Base-by-base conservation (phyloP, 1,140 invertebrate species). In the Centruroides vittatus region DNA sequence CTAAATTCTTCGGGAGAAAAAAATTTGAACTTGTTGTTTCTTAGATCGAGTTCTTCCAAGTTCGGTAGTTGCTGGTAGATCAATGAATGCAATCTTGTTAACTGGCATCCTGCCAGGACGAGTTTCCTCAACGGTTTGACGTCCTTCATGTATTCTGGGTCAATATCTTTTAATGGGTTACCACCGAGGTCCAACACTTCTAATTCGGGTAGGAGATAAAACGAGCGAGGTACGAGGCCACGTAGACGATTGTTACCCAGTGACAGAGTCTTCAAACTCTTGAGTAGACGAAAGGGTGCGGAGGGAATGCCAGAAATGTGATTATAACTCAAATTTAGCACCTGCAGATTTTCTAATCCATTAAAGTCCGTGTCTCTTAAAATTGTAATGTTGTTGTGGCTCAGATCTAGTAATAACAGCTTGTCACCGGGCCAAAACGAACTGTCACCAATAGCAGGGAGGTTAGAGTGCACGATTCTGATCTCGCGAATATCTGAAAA, bases 371-470 rank as follows among this genome's bases (percentile, higher is more conserved):
- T 70, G 35, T 76, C 74, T 13, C 68, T 61, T 5, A 87, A 78
- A 65, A 81, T 79, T 9, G 82, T 83, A 55, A 90, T 82, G 67
- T 86, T 86, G 71, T 90, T 89, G 66, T 82, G 75, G 0, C 84
- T 82, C 9, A 90, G 74, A 71, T 89, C 84, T 49, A 90, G 75
- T 41, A 82, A 72, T 62, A 78, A 78, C 41, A 89, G 74, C 60
- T 81, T 81, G 58, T 78, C 79, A 3, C 88, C 77, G 3, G 84
- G 84, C 80, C 82, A 88, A 71, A 90, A 88, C 9, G 86, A 85
- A 68, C 85, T 81, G 60, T 81, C 79, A 0, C 87, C 86, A 60
- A 90, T 84, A 11, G 84, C 84, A 1, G 86, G 86, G 5, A 90
- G 74, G 68, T 84, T 84, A 1, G 85, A 88, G 61, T 82, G 78